These are phyloP conservation scores for Scaptodrosophila lebanonensis DNA, from an alignment of 1,140 invertebrate genomes.

Conservation along the genomic window DNA sequence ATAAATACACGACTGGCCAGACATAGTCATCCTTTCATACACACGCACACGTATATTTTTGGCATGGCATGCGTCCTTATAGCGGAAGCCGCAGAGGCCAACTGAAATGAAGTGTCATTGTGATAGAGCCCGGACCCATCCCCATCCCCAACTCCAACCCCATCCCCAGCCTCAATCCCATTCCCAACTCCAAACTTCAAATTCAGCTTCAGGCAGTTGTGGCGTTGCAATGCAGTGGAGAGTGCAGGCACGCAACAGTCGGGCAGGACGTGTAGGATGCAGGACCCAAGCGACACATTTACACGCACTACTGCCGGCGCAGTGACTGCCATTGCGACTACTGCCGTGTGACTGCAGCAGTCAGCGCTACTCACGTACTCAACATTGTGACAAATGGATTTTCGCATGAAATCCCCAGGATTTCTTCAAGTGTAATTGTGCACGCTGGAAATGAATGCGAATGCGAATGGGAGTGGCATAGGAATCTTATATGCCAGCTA, in stretches of 20 bases:
- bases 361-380: slow-evolving; percentile 60
- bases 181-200: too few relatives aligned
- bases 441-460: slow-evolving; percentile 55
- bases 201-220: slow-evolving; percentile 52
- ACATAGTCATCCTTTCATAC: slow-evolving; percentile 19
- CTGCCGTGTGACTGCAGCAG: slow-evolving; percentile 38
- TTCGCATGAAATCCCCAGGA: slow-evolving; percentile 69
- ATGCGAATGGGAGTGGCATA: slow-evolving; percentile 55
- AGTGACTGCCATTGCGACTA: too few relatives aligned
- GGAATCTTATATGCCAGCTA: too few relatives aligned
- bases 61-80: slow-evolving; percentile 43
- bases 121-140: slow-evolving; percentile 62
- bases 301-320: slow-evolving; percentile 60
- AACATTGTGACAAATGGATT: slow-evolving; percentile 74
- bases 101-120: slow-evolving; percentile 73
- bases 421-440: slow-evolving; percentile 75
- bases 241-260: slow-evolving; percentile 19
- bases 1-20: slow-evolving; percentile 37
- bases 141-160: too few relatives aligned
- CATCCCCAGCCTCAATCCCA: too few relatives aligned
- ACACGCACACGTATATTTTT: slow-evolving; percentile 15
- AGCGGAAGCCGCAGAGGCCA: slow-evolving; percentile 48
- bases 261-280: slow-evolving; percentile 37
- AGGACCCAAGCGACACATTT: slow-evolving; percentile 60
- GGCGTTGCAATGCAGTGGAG: slow-evolving; percentile 25